phyloP scores from a whole-genome alignment of 2,888 invertebrate species.

The Prenolepis imparis region DNA sequence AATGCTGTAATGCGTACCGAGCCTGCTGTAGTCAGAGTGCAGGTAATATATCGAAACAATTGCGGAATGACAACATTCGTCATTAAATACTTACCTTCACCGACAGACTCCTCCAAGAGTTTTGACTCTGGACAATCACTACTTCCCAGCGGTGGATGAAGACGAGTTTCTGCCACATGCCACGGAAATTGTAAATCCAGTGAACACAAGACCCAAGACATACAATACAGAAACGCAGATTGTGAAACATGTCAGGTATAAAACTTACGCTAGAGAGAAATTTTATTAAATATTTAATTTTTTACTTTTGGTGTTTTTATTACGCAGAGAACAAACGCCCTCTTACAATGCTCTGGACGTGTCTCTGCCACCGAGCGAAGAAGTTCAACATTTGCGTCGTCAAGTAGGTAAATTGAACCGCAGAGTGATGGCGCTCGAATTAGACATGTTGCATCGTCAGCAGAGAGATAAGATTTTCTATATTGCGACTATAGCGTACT shows the following conservation, averaged over 20 bases:
- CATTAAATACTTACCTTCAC: slow-evolving; percentile 36
- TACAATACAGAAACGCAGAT: slow-evolving; percentile 80
- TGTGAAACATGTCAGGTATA: slow-evolving; percentile 81
- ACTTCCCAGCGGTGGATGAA: slow-evolving; percentile 90
- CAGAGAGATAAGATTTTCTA: slow-evolving; percentile 95
- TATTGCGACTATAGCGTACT: slow-evolving; percentile 94
- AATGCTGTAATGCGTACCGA: slow-evolving; percentile 92
- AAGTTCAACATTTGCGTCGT: slow-evolving; percentile 93
- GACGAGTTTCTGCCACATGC: slow-evolving; percentile 86
- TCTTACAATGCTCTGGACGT: slow-evolving; percentile 83
- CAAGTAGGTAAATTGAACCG: slow-evolving; percentile 96
- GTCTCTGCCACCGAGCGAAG: slow-evolving; percentile 89
- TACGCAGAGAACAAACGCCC: slow-evolving; percentile 90
- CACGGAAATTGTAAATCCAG: slow-evolving; percentile 72
- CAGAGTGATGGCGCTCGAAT: slow-evolving; percentile 94
- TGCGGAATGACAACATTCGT: not conserved
- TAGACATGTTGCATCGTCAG: slow-evolving; percentile 93
- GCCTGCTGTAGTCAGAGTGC: slow-evolving; percentile 92
- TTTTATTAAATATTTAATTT: not conserved
- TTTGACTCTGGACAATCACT: slow-evolving; percentile 94
- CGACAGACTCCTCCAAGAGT: slow-evolving; percentile 94
- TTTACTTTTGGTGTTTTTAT: not conserved
- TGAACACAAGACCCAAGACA: slow-evolving; percentile 55
- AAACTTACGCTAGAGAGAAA: not conserved
- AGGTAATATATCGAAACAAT: slow-evolving; percentile 80